Evolutionary conservation across 2,113 vertebrate species (phyloP).

Genomic region (Atlantisia rogersi): DNA sequence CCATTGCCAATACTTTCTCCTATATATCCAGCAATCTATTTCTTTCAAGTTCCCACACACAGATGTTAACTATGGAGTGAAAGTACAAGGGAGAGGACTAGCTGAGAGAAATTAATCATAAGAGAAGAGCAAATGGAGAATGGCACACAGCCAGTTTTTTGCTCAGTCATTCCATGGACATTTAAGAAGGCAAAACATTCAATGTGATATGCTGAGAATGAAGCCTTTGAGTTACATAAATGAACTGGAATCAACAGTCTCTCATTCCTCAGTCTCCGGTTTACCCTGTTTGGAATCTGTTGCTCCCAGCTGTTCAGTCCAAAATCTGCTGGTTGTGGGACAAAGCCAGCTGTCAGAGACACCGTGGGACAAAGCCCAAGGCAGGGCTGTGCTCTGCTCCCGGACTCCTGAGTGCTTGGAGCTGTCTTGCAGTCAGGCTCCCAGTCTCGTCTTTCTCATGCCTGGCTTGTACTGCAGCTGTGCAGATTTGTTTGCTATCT

Average conservation of each 20-base stretch:
- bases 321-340: neutral
- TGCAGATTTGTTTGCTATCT: neutral
- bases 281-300: neutral
- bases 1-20: neutral
- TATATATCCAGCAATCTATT: neutral
- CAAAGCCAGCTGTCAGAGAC: neutral
- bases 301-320: neutral
- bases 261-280: neutral
- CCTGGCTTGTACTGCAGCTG: neutral
- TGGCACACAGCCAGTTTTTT: neutral
- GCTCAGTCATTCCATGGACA: neutral
- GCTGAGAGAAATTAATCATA: neutral
- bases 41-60: neutral
- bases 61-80: neutral
- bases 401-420: neutral
- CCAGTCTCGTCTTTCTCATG: neutral
- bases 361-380: accelerated
- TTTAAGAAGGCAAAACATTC: neutral
- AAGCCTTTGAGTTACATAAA: neutral
- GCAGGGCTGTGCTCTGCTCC: neutral
- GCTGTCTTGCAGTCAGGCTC: neutral
- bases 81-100: neutral
- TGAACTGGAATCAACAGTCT: neutral
- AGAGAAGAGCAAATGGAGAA: neutral
- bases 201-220: neutral